Percentiles rank a stretch among this genome's conserved stretches.
Evolutionary conservation across 2,797 vertebrate genomes (phyloP).

Genomic region (Scomberomorus guttatus): DNA sequence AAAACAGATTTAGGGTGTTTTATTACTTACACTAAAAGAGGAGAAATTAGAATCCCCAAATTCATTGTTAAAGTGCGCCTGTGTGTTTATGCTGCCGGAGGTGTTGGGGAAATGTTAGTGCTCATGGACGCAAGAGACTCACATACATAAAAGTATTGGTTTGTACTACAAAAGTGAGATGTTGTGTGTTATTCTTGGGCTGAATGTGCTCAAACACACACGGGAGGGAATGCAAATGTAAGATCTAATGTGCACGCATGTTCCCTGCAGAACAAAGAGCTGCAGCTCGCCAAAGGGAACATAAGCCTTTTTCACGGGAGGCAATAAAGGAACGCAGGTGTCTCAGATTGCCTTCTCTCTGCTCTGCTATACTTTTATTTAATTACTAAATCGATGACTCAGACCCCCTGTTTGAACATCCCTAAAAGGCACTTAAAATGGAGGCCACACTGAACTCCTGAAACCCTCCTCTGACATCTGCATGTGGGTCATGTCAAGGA

Average conservation of each 20-base stretch:
- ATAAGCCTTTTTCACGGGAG: conserved; percentile 47
- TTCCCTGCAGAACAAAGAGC: conserved; percentile 50
- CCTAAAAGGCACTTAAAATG: conserved; percentile 42
- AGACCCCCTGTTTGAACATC: conserved; percentile 47
- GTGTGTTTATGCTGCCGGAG: conserved; percentile 73
- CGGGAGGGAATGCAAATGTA: conserved; percentile 18
- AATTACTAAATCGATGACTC: conserved; percentile 66
- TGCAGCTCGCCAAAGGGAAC: conserved; percentile 53
- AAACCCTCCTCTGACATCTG: conserved; percentile 68
- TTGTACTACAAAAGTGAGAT: conserved; percentile 46
- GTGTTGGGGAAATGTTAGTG: conserved; percentile 53
- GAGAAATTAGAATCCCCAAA: conserved; percentile 88
- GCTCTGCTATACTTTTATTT: conserved; percentile 53
- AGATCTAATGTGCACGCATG: conserved; percentile 4
- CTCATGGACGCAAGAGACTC: conserved; percentile 34
- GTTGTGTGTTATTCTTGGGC: conserved; percentile 40
- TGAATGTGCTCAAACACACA: conserved; percentile 25
- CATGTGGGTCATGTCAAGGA: conserved; percentile 75
- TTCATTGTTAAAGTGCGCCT: conserved; percentile 86
- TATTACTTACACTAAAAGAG: conserved; percentile 85
- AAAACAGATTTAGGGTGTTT: conserved; percentile 86
- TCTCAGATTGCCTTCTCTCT: conserved; percentile 35
- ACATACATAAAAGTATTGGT: conserved; percentile 33
- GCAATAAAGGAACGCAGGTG: conserved; percentile 71
- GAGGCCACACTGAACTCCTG: conserved; percentile 51